Percentiles rank a stretch among this genome's conserved stretches.
Evolutionary conservation across 1,140 invertebrate species (phyloP).

Genomic region (Sitodiplosis mosellana): DNA sequence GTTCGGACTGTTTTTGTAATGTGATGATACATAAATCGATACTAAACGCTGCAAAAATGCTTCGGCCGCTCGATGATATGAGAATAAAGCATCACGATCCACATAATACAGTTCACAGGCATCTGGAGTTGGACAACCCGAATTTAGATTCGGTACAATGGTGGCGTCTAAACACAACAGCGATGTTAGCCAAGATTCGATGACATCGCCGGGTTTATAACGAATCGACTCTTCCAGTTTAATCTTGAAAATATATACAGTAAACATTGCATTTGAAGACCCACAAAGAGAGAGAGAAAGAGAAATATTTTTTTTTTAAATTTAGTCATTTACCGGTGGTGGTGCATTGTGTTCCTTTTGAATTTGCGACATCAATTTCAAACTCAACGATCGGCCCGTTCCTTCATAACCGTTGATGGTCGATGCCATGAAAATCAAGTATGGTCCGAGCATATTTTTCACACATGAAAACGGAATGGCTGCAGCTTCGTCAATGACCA

Average conservation of each 20-base stretch:
- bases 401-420: conserved; percentile 99
- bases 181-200: conserved; percentile 85
- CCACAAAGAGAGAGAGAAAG: background rate
- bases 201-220: conserved; percentile 69
- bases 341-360: conserved; percentile 34
- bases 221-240: conserved; percentile 89
- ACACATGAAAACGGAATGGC: conserved; percentile 93
- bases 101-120: conserved; percentile 83
- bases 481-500: conserved; percentile 97
- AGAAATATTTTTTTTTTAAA: background rate
- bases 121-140: conserved; percentile 71
- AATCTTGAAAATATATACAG: conserved; percentile 26
- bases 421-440: conserved; percentile 89
- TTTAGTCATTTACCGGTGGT: conserved; percentile 24
- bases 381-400: conserved; percentile 84
- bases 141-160: conserved; percentile 38
- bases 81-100: conserved; percentile 90
- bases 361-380: conserved; percentile 89
- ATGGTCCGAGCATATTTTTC: conserved; percentile 77
- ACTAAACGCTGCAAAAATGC: conserved; percentile 83
- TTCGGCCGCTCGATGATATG: conserved; percentile 92
- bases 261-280: conserved; percentile 1
- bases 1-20: conserved; percentile 99
- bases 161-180: conserved; percentile 81
- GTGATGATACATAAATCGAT: conserved; percentile 87